A percentile compares a stretch with the other conserved stretches of the same genome.
Evolutionary conservation across 2,888 invertebrate species (phyloP).

Genomic region (Pemphredon lugubris): DNA sequence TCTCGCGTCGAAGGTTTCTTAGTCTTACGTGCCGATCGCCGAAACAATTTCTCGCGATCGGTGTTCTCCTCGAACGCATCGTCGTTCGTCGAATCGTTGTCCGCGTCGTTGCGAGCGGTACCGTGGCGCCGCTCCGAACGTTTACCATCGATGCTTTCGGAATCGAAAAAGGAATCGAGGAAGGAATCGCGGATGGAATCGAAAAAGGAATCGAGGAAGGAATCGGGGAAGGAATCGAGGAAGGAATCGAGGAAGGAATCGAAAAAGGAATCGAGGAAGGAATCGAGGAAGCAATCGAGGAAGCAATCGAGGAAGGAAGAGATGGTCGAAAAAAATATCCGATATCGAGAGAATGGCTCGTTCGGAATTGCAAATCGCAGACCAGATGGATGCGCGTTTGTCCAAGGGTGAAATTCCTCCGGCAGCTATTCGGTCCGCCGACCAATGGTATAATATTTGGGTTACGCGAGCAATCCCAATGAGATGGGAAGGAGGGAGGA

Average conservation of each 20-base stretch:
- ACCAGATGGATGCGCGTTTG: conserved; percentile 69
- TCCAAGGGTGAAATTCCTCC: conserved; percentile 60
- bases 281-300: too few species aligned
- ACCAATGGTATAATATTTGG: conserved; percentile 66
- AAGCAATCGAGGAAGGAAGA: not conserved
- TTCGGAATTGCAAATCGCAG: conserved; percentile 71
- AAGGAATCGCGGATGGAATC: not conserved
- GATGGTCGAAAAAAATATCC: conserved; percentile 32
- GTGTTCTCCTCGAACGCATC: too few species aligned
- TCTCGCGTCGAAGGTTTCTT: conserved; percentile 4
- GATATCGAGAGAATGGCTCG: conserved; percentile 40
- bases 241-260: conserved; percentile 5
- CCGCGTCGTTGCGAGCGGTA: too few species aligned
- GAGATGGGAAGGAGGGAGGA: conserved; percentile 1
- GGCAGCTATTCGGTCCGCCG: conserved; percentile 34
- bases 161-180: not conserved
- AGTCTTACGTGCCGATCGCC: conserved; percentile 6
- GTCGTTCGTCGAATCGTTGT: too few species aligned
- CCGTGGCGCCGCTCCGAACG: too few species aligned
- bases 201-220: too few species aligned
- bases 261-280: too few species aligned
- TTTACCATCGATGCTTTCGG: too few species aligned
- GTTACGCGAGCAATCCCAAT: conserved; percentile 60
- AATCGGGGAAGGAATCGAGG: too few species aligned
- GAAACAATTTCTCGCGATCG: not conserved